Base-by-base conservation (phyloP, 2,888 invertebrate species). In the Zelleria hepariella region DNA sequence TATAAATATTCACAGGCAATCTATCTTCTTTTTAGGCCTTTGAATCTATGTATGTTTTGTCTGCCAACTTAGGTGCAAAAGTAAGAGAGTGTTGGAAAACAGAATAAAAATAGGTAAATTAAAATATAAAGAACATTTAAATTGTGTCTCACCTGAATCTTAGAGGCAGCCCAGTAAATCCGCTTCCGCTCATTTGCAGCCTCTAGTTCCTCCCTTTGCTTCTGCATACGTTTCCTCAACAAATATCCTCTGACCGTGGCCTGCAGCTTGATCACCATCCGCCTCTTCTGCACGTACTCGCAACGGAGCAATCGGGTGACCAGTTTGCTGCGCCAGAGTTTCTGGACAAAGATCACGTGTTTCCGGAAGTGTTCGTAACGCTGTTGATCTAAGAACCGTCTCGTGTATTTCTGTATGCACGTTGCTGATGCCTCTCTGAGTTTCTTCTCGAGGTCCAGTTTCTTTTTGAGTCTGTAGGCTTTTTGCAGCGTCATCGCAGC, bases 141-240 rank as follows among this genome's bases (percentile, higher is more conserved):
- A n/a, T n/a, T 32, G 6, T 53, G 27, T 42, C 20, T 70, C 70
- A 91, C 90, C 88, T 94, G 94, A 68, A 94, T 94, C 68, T 89
- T 89, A 2, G 84, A 84, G 10, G 92, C 93, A 4, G 94, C 93
- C 63, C 81, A 82, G 63, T 81, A 75, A 27, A 71, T 78, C 58
- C 73, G 77, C 59, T 79, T 70, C 55, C 87, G 73, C 66, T 86
- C 86, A 65, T 75, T 80, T 61, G 78, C 78, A 71, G 83, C 86
- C 1, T 82, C 72, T 18, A 86, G 65, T 23, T 70, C 64, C 62
- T 89, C 89, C 72, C 78, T 88, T 62, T 83, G 80, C n/a, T 66
- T 66, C 67, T 86, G 71, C 61, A 90, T 75, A 58, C 86, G 69
- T 72, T 84, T 77, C 54, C 91, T 78, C 42, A 89, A 82, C 66